phyloP scores from a whole-genome alignment of 2,888 invertebrate species.

The Cartodere bifasciata region DNA sequence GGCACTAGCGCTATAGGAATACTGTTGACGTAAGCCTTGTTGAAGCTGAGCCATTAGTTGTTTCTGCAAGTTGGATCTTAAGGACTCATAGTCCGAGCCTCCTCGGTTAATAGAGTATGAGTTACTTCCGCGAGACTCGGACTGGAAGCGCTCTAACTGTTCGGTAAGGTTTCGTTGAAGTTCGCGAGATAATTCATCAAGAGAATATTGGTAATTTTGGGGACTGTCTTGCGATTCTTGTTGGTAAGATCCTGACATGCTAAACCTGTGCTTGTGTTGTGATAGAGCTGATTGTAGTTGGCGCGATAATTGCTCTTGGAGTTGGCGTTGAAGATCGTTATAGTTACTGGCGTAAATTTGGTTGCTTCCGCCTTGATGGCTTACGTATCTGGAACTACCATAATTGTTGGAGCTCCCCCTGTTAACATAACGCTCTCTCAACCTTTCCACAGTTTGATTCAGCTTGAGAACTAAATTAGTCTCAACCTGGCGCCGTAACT shows the following conservation, averaged over 20 bases:
- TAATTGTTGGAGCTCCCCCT: no score
- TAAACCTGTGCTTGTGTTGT: constrained; percentile 16
- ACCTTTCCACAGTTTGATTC: constrained; percentile 6
- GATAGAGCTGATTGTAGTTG: constrained; percentile 25
- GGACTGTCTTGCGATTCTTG: constrained; percentile 14
- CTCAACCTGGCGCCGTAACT: constrained; percentile 26
- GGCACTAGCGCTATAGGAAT: constrained; percentile 14
- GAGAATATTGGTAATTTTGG: constrained; percentile 20
- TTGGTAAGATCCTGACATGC: constrained; percentile 10
- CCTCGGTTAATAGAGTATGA: constrained; percentile 18
- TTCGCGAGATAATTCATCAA: constrained; percentile 27
- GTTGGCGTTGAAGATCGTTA: constrained; percentile 19
- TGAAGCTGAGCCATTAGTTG: constrained; percentile 28
- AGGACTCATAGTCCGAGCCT: constrained; percentile 18
- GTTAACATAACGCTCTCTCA: constrained; percentile 7
- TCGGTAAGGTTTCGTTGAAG: constrained; percentile 29
- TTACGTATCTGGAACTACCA: constrained; percentile 1
- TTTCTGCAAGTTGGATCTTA: constrained; percentile 27
- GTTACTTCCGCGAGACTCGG: constrained; percentile 16
- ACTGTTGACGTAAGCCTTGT: constrained; percentile 25
- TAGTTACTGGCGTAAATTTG: constrained; percentile 16
- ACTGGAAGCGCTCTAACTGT: constrained; percentile 22
- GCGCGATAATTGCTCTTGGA: constrained; percentile 24
- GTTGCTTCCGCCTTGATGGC: constrained; percentile 1
- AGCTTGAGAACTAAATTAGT: constrained; percentile 26